Base-by-base conservation (phyloP, 2,888 invertebrate genomes). In the Caradrina clavipalpis region DNA sequence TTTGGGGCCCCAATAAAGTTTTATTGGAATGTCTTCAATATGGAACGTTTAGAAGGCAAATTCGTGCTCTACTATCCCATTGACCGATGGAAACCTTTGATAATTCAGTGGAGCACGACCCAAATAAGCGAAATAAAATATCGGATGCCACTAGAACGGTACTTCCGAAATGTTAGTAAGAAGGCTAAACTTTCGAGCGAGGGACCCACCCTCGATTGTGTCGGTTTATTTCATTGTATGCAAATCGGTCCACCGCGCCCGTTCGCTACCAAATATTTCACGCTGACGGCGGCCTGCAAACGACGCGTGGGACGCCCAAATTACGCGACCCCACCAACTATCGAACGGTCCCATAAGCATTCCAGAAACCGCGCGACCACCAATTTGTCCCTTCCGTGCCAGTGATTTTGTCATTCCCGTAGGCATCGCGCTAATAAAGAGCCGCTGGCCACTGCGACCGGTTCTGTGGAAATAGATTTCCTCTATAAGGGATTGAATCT, bases 321-420 rank as follows among this genome's bases (percentile, higher is more conserved):
- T 92, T 92, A 90, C 90, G 86, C 88, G 86, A 87, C 84, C 88
- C 84, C 81, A 84, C 78, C 81, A 85, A 89, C 89, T 88, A 89
- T 89, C 88, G 87, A 88, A 86, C 86, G 85, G 86, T 86, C 87
- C 89, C 87, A 89, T 89, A 89, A 89, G 88, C 90, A 90, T 90
- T 91, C 87, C 90, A 85, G 87, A 85, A 89, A 89, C 88, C 88
- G 73, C 87, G 80, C 87, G 84, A 88, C 90, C 89, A 87, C 90
- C 91, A 92, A 94, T 94, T 94, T 92, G 93, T 93, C 92, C 92
- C 91, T 94, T 93, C 90, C 92, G 89, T 87, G 87, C 89, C 92
- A 89, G 86, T 91, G 90, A 89, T 89, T 92, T 89, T 86, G 90
- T 89, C 90, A 88, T 86, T 88, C 88, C 88, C 88, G 80, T 84